Evolutionary conservation across 2,113 vertebrate genomes (phyloP).

Genomic region (Sardina pilchardus): DNA sequence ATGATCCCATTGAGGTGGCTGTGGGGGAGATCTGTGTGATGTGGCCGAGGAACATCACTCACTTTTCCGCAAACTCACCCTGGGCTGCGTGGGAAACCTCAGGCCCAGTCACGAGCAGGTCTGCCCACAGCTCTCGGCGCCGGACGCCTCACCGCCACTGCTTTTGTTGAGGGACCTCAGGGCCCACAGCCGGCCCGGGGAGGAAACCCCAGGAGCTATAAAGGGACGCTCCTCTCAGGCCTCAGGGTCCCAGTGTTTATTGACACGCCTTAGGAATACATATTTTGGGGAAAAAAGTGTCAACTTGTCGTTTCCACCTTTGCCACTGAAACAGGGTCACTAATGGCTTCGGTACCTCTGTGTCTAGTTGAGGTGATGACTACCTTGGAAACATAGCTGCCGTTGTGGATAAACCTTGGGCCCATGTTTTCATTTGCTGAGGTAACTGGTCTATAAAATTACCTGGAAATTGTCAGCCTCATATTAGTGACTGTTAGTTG

Average conservation of each 20-base stretch:
- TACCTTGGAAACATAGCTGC: no score
- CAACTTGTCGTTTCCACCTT: neutral
- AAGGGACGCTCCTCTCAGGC: neutral
- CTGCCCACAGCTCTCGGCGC: neutral
- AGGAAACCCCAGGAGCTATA: conserved; percentile 2
- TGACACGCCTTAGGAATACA: conserved; percentile 3
- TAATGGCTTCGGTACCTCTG: neutral
- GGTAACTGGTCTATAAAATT: no score
- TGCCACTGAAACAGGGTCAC: neutral
- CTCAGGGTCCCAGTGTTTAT: neutral
- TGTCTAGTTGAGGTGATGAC: neutral
- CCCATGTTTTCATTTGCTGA: neutral
- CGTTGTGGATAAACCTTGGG: no score
- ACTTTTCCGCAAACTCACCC: neutral
- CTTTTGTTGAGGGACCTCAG: neutral
- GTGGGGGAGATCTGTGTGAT: conserved; percentile 17
- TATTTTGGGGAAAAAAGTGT: neutral
- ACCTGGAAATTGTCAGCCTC: no score
- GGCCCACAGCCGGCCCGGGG: neutral
- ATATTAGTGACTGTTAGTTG: no score
- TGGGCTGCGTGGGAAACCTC: neutral
- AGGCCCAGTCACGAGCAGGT: conserved; percentile 8
- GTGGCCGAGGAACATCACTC: neutral
- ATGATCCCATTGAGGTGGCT: neutral
- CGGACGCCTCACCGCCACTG: neutral